phyloP scores from a whole-genome alignment of 1,140 invertebrate genomes.

The Leptopilina boulardi region DNA sequence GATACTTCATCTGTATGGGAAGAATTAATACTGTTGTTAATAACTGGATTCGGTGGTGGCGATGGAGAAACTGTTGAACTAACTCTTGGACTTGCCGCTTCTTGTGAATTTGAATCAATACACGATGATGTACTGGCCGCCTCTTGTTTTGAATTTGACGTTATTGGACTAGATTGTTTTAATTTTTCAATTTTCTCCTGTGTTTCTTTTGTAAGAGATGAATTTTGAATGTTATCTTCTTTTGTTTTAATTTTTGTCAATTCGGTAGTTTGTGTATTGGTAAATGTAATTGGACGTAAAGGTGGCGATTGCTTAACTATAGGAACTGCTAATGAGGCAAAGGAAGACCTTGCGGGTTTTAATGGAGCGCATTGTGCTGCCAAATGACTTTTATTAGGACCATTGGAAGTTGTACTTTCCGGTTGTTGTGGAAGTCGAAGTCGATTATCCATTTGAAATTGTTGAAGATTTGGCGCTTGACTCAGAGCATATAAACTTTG shows the following conservation, averaged over 20 bases:
- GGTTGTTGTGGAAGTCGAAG: constrained; percentile 6
- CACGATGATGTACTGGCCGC: constrained; percentile 43
- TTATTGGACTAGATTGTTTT: constrained; percentile 34
- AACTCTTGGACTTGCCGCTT: constrained; percentile 64
- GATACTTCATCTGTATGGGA: constrained; percentile 33
- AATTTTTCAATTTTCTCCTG: constrained; percentile 36
- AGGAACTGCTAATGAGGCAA: constrained; percentile 63
- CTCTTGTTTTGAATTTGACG: constrained; percentile 26
- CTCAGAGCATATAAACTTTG: constrained; percentile 62
- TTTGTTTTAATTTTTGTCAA: constrained; percentile 7
- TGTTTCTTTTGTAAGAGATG: constrained; percentile 45
- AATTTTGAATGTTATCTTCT: constrained; percentile 37
- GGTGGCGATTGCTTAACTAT: constrained; percentile 56
- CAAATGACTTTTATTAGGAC: constrained; percentile 60
- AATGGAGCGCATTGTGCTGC: constrained; percentile 66
- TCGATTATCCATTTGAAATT: constrained; percentile 57
- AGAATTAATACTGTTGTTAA: constrained; percentile 35
- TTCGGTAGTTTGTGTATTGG: neutral
- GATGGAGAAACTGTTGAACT: constrained; percentile 69
- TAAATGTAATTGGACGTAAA: constrained; percentile 27
- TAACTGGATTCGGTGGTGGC: constrained; percentile 53
- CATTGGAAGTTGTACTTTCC: constrained; percentile 15
- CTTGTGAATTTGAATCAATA: constrained; percentile 50
- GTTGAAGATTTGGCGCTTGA: constrained; percentile 62
- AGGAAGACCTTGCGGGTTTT: constrained; percentile 62